phyloP scores from a whole-genome alignment of 2,888 invertebrate genomes.

The Drosophila melanosoma region DNA sequence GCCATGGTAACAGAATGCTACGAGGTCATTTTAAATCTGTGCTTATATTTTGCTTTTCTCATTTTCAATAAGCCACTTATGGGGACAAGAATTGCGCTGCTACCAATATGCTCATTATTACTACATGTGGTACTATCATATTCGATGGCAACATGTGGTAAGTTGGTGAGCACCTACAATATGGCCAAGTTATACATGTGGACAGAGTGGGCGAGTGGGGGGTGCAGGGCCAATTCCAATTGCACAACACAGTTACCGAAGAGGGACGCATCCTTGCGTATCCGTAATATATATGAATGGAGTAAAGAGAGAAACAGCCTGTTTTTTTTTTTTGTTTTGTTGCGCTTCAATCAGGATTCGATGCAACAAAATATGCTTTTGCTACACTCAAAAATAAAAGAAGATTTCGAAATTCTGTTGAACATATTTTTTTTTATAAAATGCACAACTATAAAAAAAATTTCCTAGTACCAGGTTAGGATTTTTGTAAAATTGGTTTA shows the following conservation, averaged over 20 bases:
- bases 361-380: not conserved
- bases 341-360: conserved; percentile 10
- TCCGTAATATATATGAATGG: conserved; percentile 10
- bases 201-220: not conserved
- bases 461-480: not conserved
- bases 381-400: not conserved
- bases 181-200: not conserved
- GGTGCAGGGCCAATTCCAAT: not conserved
- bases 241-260: not conserved
- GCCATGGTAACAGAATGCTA: not conserved
- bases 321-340: not conserved
- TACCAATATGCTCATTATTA: not conserved
- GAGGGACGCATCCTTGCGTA: conserved; percentile 20
- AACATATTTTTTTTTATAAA: not conserved
- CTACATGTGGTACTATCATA: not conserved
- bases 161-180: not conserved
- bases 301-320: not conserved
- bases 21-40: not conserved
- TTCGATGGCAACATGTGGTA: not conserved
- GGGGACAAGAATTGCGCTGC: not conserved
- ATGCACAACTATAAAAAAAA: not conserved
- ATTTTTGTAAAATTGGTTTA: not conserved
- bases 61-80: not conserved
- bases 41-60: not conserved
- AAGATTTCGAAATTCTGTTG: not conserved